Conservation (phyloP, 23 tunicate genomes). For the Halocynthia roretzi region DNA sequence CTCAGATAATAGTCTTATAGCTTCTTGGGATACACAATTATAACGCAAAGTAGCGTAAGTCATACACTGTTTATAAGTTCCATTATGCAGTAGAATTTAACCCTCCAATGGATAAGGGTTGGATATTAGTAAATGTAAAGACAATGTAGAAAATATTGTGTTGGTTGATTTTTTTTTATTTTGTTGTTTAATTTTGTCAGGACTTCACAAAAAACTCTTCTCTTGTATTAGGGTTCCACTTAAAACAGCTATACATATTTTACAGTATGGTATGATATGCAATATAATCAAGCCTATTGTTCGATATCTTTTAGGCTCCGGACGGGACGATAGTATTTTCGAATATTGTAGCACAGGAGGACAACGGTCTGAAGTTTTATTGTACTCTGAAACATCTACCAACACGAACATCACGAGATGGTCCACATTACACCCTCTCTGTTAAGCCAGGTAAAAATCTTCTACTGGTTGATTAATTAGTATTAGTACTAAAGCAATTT, state of each 20-base stretch:
- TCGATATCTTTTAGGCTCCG: conserved; percentile 25
- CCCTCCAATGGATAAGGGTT: too few species aligned
- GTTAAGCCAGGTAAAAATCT: conserved; percentile 29
- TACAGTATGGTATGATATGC: background rate
- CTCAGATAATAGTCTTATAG: too few species aligned
- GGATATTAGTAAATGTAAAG: too few species aligned
- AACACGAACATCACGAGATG: conserved; percentile 52
- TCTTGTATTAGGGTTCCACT: background rate
- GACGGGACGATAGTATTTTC: conserved; percentile 58
- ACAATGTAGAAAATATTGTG: too few species aligned
- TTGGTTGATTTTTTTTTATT: too few species aligned
- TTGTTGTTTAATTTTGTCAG: too few species aligned
- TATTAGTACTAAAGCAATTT: background rate
- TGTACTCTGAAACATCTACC: conserved; percentile 41
- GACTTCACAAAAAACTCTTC: too few species aligned
- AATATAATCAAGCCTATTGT: background rate
- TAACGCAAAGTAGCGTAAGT: too few species aligned
- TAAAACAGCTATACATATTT: background rate
- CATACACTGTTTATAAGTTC: too few species aligned
- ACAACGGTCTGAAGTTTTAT: conserved; percentile 43
- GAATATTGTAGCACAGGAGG: conserved; percentile 26
- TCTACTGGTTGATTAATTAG: background rate
- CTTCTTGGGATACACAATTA: too few species aligned
- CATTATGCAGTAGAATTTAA: too few species aligned
- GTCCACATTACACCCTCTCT: conserved; percentile 36